These are phyloP conservation scores for Apamea anceps DNA, from an alignment of 2,888 invertebrate species.

Conservation along the genomic window DNA sequence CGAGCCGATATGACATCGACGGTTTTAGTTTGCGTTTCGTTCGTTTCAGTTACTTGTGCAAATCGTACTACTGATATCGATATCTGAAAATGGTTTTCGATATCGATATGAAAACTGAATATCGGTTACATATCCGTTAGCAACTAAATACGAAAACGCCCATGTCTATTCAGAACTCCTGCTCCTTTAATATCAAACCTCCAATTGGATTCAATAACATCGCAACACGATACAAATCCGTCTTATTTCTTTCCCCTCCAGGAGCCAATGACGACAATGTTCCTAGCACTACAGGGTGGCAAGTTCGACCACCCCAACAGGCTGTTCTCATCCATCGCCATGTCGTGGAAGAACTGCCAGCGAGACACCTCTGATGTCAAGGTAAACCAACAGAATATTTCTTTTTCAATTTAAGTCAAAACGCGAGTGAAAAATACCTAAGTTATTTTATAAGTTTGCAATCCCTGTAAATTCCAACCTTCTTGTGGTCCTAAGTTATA, in stretches of 20 bases:
- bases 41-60: too few species aligned
- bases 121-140: too few species aligned
- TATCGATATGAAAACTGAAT: too few species aligned
- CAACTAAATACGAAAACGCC: too few species aligned
- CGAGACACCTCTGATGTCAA: slow-evolving; percentile 99
- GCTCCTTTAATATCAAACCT: not conserved
- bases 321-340: slow-evolving; percentile 97
- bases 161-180: too few species aligned
- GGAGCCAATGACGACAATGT: slow-evolving; percentile 99
- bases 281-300: slow-evolving; percentile 98
- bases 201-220: not conserved
- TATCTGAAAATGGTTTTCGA: too few species aligned
- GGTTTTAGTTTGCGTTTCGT: too few species aligned
- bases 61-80: too few species aligned
- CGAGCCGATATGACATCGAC: too few species aligned
- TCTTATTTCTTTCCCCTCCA: slow-evolving; percentile 75
- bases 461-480: too few species aligned
- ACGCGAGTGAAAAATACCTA: not conserved
- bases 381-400: slow-evolving; percentile 82
- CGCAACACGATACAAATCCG: not conserved
- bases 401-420: not conserved
- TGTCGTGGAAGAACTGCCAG: slow-evolving; percentile 99
- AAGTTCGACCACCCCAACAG: slow-evolving; percentile 99
- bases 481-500: too few species aligned
- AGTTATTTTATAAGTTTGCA: too few species aligned